Percentiles rank a stretch among this genome's conserved stretches.
phyloP scores from a whole-genome alignment of 64 coral and sea anemone species.

The Montipora efflorescens region DNA sequence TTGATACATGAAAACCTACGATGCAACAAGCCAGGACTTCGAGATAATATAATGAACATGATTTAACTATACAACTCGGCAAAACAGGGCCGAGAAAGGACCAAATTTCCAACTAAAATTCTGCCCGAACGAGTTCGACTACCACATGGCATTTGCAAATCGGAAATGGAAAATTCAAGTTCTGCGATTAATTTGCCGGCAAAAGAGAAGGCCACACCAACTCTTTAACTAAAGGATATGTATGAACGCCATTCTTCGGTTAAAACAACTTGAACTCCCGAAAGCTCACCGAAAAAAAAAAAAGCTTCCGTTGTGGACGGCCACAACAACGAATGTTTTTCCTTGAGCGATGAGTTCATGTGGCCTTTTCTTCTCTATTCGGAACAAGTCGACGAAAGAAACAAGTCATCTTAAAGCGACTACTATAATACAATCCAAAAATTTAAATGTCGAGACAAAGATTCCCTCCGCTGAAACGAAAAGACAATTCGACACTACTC shows the following conservation, averaged over 20 bases:
- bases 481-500: constrained; percentile 67
- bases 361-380: background rate
- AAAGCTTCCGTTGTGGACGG: too few species aligned
- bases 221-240: background rate
- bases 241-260: background rate
- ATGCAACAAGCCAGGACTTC: constrained; percentile 2
- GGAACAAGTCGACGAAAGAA: background rate
- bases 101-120: constrained; percentile 20
- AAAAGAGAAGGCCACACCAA: background rate
- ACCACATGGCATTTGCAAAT: constrained; percentile 45
- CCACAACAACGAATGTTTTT: too few species aligned
- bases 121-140: constrained; percentile 40
- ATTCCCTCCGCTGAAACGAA: background rate
- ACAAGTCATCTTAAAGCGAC: background rate
- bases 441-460: background rate
- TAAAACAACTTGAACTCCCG: background rate
- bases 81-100: background rate
- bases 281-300: background rate
- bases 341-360: background rate
- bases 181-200: background rate
- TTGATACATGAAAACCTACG: background rate
- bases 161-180: constrained; percentile 21
- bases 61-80: background rate
- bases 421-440: background rate
- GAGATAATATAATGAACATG: background rate